Base-by-base conservation (phyloP, 1,140 invertebrate genomes). In the Maconellicoccus hirsutus region DNA sequence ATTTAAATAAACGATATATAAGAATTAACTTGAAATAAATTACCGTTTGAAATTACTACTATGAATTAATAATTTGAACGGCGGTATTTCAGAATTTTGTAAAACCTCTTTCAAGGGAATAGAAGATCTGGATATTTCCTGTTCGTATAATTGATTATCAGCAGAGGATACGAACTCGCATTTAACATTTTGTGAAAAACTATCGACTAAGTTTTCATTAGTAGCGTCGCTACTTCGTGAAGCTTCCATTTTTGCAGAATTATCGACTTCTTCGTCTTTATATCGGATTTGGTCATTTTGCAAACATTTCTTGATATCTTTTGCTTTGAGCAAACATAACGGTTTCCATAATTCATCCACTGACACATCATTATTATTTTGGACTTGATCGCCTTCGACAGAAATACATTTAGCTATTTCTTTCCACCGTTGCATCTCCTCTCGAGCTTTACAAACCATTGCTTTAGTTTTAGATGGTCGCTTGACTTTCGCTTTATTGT, bases 11-110 rank as follows among this genome's bases (percentile, higher is more conserved):
- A 14, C 14, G 6, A 7, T 38, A 6, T 6, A 38, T 16, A 61
- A 66, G 3, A 66, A 66, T 66, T 23, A 66, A 23, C 1, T 66
- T 10, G 19, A 66, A 66, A 52, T 52, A 52, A 52, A 4, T 3
- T 23, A 66, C 61, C 61, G 22, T 23, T 66, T 66, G 16, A 66
- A 66, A 66, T 66, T 66, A 66, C 25, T 23, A 66, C 25, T 23
- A 66, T 66, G 61, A 8, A 66, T 23, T 26, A 66, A 26, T 66
- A 66, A 6, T 66, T 66, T 66, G 16, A 6, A 66, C 3, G 61
- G 61, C 3, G 61, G 61, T 4, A 66, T 66, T 16, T 26, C 61
- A 25, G 61, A 66, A 66, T 66, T 8, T 22, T 22, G 1, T 19
- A 66, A 16, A 16, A 66, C 21, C 19, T 66, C 19, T 66, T 66